Evolutionary conservation across 2,888 invertebrate species (phyloP), one percentile per base, ranked within the genome.

Genomic region (Acanthosoma haemorrhoidale): DNA sequence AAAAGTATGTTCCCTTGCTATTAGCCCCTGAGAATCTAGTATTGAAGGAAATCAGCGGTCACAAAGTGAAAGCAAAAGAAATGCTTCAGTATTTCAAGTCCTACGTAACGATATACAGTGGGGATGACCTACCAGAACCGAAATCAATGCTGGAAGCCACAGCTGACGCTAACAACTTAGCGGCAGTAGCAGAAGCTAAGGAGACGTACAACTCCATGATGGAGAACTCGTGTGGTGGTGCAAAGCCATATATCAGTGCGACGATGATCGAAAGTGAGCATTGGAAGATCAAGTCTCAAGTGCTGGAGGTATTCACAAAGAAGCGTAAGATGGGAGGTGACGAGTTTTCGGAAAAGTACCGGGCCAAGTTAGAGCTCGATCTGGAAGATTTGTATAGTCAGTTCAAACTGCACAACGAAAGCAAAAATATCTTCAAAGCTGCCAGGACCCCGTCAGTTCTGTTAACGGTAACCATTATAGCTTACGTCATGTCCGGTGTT

Each of bases 111-210:
- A 96, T 98, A 76, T 99, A 96, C 82, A 92, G 93, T 81, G 96
- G 96, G 29, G 95, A 96, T 79, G 95, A 96, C 78, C 83, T 99
- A 76, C 98, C 98, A 0, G 97, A 98, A 81, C 98, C 98, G 2
- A 99, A 97, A 83, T 94, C 96, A 75, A 97, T 99, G 95, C 86
- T 98, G 71, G 91, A 94, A 91, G 98, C 99, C 41, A 99, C 99
- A 34, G 98, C 98, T 0, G 98, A 99, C 82, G 99, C 98, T 0
- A 99, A 99, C 81, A 99, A 99, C 82, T 83, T 99, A 75, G 91
- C 96, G 41, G 98, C 97, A 1, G 94, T 97, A 29, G 94, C 96
- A 3, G 89, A 90, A 76, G 94, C 97, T n/a, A 95, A 93, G 80
- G 96, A 96, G 75, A 83, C 90, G 69, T 99, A 99, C 83, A 85